Evolutionary conservation across 2,797 vertebrate genomes (phyloP).

Genomic region (Neosilurus mollespiculum): DNA sequence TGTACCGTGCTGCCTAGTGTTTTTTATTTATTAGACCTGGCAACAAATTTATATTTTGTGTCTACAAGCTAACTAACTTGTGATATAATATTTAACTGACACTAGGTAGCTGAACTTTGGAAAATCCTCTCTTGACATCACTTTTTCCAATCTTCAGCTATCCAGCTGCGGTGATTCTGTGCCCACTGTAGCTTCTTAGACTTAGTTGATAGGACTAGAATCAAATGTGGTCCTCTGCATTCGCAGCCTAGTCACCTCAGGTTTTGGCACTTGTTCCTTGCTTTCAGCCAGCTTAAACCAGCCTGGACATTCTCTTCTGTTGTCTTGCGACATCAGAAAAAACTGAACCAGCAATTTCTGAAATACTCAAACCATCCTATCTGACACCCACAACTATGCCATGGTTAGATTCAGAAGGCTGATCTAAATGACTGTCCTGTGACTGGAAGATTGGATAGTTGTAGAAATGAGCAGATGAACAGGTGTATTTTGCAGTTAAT

Average conservation of each 20-base stretch:
- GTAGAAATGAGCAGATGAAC: not conserved
- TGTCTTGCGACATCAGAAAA: too few species aligned
- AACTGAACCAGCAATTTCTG: not conserved
- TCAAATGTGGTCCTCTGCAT: not conserved
- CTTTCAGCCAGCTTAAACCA: not conserved
- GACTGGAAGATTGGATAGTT: not conserved
- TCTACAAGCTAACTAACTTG: not conserved
- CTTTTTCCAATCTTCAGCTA: constrained; percentile 1
- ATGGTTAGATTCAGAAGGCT: not conserved
- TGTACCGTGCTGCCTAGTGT: too few species aligned
- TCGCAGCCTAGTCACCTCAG: not conserved
- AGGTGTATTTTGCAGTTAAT: not conserved
- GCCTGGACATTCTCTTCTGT: not conserved
- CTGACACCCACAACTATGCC: not conserved
- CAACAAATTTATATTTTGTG: not conserved
- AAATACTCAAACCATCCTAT: not conserved
- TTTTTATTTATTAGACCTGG: not conserved
- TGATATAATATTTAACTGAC: not conserved
- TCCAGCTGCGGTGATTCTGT: not conserved
- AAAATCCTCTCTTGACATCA: not conserved
- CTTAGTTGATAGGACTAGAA: not conserved
- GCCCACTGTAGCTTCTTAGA: not conserved
- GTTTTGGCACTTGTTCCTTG: not conserved
- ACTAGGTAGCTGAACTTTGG: not conserved
- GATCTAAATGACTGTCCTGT: not conserved